Base-by-base conservation (phyloP, 2,888 invertebrate species). In the Trissonchulus latispiculum region DNA sequence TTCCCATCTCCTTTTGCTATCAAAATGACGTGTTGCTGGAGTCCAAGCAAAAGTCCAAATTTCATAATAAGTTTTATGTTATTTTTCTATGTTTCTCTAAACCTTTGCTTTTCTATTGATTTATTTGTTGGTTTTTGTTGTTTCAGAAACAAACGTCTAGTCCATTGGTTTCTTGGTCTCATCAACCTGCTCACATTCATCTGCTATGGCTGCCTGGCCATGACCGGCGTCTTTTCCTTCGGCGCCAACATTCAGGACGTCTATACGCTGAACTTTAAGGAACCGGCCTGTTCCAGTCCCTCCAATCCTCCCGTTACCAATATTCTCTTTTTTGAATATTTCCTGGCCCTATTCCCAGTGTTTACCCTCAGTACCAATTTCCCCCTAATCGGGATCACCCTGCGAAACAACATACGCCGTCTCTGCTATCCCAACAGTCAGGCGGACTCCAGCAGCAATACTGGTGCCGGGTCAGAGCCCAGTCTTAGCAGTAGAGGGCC, bases 351-450 rank as follows among this genome's bases (percentile, higher is more conserved):
- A 0, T 97, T 96, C 83, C 96, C 96, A 0, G 91, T 97, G 0
- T 95, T 97, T 81, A 95, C 97, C 0, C 85, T 97, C 2, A 92
- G 94, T 36, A 91, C 96, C 0, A 96, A 91, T 83, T 99, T 95
- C 83, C 96, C 97, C 0, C 93, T 99, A 69, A 93, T 99, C 77
- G 93, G 93, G 15, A 93, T 97, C 61, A 99, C 97, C 0, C 85
- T 99, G 48, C 88, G 93, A 75, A 95, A 95, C 83, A 99, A 97
- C 74, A 73, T 82, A 67, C 77, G 77, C 48, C 78, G 78, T 29
- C 75, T 82, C 72, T 74, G 77, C 61, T 61, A 61, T 37, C 66
- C 66, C 8, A n/a, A n/a, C n/a, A n/a, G n/a, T n/a, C n/a, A n/a
- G n/a, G n/a, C n/a, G n/a, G n/a, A n/a, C n/a, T n/a, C n/a, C n/a